Percentiles rank a stretch among this genome's conserved stretches.
Conservation (phyloP, 2,113 vertebrate species). For the Mionectes macconnelli region DNA sequence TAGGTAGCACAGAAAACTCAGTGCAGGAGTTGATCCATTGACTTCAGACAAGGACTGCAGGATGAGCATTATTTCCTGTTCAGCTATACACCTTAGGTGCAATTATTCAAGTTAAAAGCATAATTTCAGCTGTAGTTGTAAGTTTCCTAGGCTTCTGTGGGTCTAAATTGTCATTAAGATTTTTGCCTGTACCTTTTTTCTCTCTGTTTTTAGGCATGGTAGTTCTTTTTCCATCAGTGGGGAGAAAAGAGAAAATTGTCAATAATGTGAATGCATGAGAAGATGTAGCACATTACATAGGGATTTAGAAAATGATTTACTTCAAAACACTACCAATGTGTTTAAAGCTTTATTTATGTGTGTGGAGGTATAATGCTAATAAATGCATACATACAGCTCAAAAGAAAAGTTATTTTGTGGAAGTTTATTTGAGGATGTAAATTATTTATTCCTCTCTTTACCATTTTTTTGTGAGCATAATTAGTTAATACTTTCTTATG, state of each 20-base stretch:
- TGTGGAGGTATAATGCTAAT: not conserved
- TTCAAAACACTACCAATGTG: not conserved
- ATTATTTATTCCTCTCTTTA: not conserved
- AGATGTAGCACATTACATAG: not conserved
- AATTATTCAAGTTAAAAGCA: not conserved
- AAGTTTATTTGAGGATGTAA: not conserved
- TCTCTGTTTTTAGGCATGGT: not conserved
- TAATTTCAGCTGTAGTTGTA: not conserved
- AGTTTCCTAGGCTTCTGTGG: not conserved
- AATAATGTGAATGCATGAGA: not conserved
- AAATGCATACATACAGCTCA: not conserved
- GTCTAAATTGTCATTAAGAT: not conserved
- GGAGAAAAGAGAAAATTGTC: not conserved
- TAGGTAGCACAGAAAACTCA: not conserved
- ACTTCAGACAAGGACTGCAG: not conserved
- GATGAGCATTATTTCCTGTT: not conserved
- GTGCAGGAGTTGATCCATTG: not conserved
- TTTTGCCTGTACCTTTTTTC: not conserved
- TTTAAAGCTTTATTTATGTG: not conserved
- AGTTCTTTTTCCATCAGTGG: not conserved
- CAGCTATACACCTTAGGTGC: not conserved
- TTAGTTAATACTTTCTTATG: not conserved
- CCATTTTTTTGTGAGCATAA: not conserved
- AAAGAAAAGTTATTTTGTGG: not conserved
- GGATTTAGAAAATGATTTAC: not conserved